Conservation (phyloP, 2,888 invertebrate genomes). For the Argyresthia albistria region DNA sequence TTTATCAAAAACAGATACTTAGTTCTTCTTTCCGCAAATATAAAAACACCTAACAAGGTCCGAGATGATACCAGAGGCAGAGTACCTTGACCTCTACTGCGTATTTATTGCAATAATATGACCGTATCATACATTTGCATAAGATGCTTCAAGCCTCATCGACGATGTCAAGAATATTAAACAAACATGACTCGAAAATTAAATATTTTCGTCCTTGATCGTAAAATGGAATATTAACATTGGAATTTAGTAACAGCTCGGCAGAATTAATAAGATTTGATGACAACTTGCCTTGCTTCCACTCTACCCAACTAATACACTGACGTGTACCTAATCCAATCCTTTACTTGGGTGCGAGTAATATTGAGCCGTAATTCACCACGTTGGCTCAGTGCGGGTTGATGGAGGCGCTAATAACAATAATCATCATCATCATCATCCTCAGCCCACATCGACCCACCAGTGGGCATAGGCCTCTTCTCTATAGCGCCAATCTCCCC, state of each 20-base stretch:
- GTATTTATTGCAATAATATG: neutral
- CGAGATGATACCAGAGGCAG: neutral
- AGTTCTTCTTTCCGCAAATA: too few species aligned
- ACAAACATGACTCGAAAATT: neutral
- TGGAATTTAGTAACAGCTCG: neutral
- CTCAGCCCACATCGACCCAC: too few species aligned
- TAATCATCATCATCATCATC: too few species aligned
- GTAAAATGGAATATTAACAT: neutral
- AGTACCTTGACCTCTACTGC: conserved; percentile 1
- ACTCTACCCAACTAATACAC: too few species aligned
- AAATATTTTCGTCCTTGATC: neutral
- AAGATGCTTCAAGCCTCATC: neutral
- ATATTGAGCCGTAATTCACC: too few species aligned
- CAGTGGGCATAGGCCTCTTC: too few species aligned
- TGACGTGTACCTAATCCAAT: too few species aligned
- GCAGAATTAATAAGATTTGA: neutral
- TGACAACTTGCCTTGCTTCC: neutral
- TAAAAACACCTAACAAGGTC: neutral
- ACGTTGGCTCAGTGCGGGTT: too few species aligned
- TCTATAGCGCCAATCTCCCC: too few species aligned
- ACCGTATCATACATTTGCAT: neutral
- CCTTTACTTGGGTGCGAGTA: too few species aligned
- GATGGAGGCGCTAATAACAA: too few species aligned
- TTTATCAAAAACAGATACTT: too few species aligned
- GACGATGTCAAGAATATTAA: neutral